phyloP scores from a whole-genome alignment of 2,888 invertebrate species.

The Cephonodes hylas region DNA sequence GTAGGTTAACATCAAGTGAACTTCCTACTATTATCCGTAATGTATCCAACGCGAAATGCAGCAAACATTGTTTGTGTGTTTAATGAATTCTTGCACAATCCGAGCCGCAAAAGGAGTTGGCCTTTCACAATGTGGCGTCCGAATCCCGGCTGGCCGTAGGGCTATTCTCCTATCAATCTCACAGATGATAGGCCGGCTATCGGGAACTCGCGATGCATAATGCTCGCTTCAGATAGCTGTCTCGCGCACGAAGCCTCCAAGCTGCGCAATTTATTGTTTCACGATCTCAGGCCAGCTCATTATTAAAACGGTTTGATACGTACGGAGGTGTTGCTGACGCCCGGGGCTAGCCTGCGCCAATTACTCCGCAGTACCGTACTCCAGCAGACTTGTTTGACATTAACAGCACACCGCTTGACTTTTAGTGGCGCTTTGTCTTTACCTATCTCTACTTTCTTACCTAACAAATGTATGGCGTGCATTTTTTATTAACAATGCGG shows the following conservation, averaged over 20 bases:
- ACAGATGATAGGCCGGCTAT: slow-evolving; percentile 75
- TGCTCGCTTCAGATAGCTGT: slow-evolving; percentile 78
- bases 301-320: slow-evolving; percentile 81
- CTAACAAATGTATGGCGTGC: slow-evolving; percentile 8
- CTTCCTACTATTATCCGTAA: background rate
- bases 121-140: slow-evolving; percentile 57
- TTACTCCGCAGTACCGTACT: slow-evolving; percentile 61
- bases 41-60: slow-evolving; percentile 18
- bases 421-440: slow-evolving; percentile 56
- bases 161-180: slow-evolving; percentile 79
- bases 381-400: slow-evolving; percentile 65
- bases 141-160: slow-evolving; percentile 70
- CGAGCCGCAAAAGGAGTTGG: slow-evolving; percentile 43
- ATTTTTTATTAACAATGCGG: slow-evolving; percentile 45
- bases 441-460: slow-evolving; percentile 13
- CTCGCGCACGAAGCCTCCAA: slow-evolving; percentile 80
- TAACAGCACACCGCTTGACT: slow-evolving; percentile 63
- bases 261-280: slow-evolving; percentile 82
- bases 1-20: background rate
- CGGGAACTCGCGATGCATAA: slow-evolving; percentile 76
- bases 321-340: slow-evolving; percentile 79
- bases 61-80: slow-evolving; percentile 43
- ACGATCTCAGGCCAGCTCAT: slow-evolving; percentile 78
- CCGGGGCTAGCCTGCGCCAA: slow-evolving; percentile 70
- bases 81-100: slow-evolving; percentile 60